phyloP scores from a whole-genome alignment of 2,797 vertebrate species.

The Neosilurus mollespiculum region DNA sequence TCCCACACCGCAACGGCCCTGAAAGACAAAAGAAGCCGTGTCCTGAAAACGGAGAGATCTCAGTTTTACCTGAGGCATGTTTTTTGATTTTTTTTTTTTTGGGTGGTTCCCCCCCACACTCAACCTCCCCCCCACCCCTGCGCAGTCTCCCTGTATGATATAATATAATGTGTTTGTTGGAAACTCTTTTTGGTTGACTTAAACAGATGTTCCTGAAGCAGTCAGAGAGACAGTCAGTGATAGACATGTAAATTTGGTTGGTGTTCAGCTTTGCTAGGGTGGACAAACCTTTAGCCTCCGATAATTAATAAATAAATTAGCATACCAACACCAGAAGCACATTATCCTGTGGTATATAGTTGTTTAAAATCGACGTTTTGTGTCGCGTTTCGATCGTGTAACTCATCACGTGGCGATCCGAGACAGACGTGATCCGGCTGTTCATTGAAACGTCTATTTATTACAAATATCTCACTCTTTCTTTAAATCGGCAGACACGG shows the following conservation, averaged over 20 bases:
- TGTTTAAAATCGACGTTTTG: background rate
- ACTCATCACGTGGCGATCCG: background rate
- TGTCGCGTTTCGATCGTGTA: background rate
- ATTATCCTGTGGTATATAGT: background rate
- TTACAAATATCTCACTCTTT: too few relatives aligned
- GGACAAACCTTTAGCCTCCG: background rate
- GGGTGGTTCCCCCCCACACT: too few relatives aligned
- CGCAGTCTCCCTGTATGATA: background rate
- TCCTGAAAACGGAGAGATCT: background rate
- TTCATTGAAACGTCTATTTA: background rate
- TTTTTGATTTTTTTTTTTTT: too few relatives aligned
- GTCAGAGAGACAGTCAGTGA: background rate
- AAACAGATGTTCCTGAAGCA: background rate
- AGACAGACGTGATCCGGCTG: background rate
- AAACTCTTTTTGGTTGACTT: background rate
- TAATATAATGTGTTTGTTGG: background rate
- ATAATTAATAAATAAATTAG: background rate
- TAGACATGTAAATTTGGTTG: background rate
- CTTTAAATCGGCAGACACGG: too few relatives aligned
- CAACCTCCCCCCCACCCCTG: too few relatives aligned
- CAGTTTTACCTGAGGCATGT: background rate
- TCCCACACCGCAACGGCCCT: background rate
- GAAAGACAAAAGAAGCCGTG: constrained; percentile 6
- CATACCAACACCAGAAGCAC: background rate
- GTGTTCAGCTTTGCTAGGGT: background rate